A percentile compares a stretch with the other conserved stretches of the same genome.
Conservation (phyloP, 2,888 invertebrate species). For the Choristoneura rosaceana region DNA sequence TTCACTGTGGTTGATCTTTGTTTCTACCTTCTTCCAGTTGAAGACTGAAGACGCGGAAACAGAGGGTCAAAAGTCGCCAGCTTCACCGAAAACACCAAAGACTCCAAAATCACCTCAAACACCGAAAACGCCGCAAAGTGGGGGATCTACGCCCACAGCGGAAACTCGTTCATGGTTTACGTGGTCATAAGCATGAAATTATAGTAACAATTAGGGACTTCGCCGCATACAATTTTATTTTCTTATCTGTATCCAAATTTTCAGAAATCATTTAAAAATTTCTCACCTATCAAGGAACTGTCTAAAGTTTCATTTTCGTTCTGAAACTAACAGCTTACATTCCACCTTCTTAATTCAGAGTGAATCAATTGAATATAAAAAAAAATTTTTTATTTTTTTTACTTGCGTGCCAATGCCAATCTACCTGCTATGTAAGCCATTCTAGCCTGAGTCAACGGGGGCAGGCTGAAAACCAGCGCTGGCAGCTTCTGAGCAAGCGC, state of each 20-base stretch:
- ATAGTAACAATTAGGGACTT: not conserved
- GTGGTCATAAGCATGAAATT: slow-evolving; percentile 74
- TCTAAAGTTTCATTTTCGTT: not conserved
- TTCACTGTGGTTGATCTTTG: not conserved
- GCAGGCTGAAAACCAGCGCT: too few relatives aligned
- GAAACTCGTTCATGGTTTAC: slow-evolving; percentile 84
- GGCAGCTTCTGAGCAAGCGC: too few relatives aligned
- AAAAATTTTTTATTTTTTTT: too few relatives aligned
- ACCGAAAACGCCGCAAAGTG: slow-evolving; percentile 60
- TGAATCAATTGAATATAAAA: too few relatives aligned
- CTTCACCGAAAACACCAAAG: slow-evolving; percentile 65
- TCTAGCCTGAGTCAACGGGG: too few relatives aligned
- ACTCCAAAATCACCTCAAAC: slow-evolving; percentile 65
- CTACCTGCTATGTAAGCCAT: too few relatives aligned
- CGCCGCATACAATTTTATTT: not conserved
- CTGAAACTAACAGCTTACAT: not conserved
- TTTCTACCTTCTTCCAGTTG: slow-evolving; percentile 60
- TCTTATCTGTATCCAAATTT: not conserved
- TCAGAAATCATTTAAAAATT: not conserved
- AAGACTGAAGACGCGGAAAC: slow-evolving; percentile 65
- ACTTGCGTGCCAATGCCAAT: too few relatives aligned
- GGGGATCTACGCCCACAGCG: slow-evolving; percentile 65
- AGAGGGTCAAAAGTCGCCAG: slow-evolving; percentile 59
- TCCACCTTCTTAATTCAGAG: not conserved
- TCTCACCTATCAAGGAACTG: too few relatives aligned